A percentile compares a stretch with the other conserved stretches of the same genome.
phyloP scores from a whole-genome alignment of 2,113 vertebrate species.

The Heterocephalus glaber region DNA sequence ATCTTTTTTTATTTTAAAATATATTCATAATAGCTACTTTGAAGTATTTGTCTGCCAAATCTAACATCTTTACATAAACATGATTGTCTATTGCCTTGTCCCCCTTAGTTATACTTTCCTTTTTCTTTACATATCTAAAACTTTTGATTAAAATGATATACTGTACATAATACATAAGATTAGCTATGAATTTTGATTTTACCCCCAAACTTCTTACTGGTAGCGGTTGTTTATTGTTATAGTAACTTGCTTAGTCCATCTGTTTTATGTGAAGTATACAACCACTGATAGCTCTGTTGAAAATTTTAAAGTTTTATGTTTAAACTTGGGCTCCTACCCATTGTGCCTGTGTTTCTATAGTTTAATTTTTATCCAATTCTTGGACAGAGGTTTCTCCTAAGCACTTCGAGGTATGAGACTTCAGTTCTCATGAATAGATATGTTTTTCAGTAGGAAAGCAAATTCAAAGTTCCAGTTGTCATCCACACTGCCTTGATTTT shows the following conservation, averaged over 20 bases:
- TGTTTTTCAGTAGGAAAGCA: background rate
- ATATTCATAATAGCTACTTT: background rate
- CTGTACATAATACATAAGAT: background rate
- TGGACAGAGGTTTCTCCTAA: background rate
- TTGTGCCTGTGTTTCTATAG: background rate
- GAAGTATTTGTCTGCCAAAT: background rate
- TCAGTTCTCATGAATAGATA: background rate
- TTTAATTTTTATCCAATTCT: background rate
- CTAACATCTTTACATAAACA: background rate
- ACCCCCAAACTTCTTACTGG: background rate
- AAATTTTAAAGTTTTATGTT: background rate
- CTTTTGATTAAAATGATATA: background rate
- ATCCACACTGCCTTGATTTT: background rate
- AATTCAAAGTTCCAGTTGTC: background rate
- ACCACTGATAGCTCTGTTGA: background rate
- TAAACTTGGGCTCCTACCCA: background rate
- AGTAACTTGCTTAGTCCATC: background rate
- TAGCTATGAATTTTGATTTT: background rate
- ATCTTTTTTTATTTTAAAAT: background rate
- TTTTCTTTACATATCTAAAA: background rate
- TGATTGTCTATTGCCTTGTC: background rate
- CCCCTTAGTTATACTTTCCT: background rate
- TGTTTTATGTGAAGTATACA: background rate
- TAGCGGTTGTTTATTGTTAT: background rate
- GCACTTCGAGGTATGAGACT: background rate